Conservation (phyloP, 2,797 vertebrate genomes). For the Natrix natrix region DNA sequence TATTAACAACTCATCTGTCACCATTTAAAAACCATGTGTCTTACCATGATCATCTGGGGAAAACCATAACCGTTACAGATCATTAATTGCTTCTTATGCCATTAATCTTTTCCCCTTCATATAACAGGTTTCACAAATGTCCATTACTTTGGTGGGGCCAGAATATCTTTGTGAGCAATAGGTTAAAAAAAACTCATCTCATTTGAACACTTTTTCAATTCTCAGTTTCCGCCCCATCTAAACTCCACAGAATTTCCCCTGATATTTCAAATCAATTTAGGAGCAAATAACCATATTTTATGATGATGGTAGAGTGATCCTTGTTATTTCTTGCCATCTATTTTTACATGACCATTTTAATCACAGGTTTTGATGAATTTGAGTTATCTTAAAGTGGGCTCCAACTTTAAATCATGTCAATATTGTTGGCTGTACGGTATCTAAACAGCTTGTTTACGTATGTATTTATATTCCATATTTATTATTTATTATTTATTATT, state of each 20-base stretch:
- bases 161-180: not conserved
- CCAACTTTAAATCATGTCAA: not conserved
- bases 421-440: not conserved
- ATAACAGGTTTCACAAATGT: not conserved
- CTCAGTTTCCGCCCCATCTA: not conserved
- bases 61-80: not conserved
- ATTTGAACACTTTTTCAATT: not conserved
- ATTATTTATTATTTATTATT: too few species aligned
- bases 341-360: not conserved
- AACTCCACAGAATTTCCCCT: not conserved
- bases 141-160: not conserved
- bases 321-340: not conserved
- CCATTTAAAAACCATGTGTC: not conserved
- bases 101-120: not conserved
- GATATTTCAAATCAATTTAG: not conserved
- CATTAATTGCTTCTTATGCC: not conserved
- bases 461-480: not conserved
- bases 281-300: not conserved
- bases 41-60: not conserved
- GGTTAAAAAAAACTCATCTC: not conserved
- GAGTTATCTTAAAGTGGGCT: not conserved
- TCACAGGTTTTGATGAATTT: not conserved
- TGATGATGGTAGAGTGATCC: not conserved
- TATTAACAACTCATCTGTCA: not conserved
- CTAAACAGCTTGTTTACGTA: not conserved